These are phyloP conservation scores for Drosophila pseudoananassae DNA, from an alignment of 1,140 invertebrate genomes.

Conservation along the genomic window DNA sequence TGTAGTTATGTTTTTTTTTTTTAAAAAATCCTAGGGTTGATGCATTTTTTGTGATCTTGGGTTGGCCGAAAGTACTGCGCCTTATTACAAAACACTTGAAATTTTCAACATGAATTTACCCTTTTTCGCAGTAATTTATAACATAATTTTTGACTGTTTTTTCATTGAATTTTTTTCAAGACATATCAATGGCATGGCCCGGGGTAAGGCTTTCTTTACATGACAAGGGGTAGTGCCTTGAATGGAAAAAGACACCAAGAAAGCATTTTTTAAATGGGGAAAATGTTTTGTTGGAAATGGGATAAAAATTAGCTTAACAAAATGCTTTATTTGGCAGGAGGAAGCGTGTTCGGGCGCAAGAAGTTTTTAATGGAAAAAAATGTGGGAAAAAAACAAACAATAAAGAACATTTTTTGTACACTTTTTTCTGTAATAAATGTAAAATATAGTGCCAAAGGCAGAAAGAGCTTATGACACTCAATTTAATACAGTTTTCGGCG, in stretches of 20 bases:
- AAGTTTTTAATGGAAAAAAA: slow-evolving; percentile 36
- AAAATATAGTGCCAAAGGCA: slow-evolving; percentile 30
- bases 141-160: slow-evolving; percentile 80
- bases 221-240: slow-evolving; percentile 31
- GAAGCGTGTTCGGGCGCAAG: slow-evolving; percentile 73
- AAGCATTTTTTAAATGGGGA: slow-evolving; percentile 38
- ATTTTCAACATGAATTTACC: slow-evolving; percentile 80
- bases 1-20: slow-evolving; percentile 49
- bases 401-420: slow-evolving; percentile 26
- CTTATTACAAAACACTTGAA: slow-evolving; percentile 82
- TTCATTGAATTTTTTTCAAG: slow-evolving; percentile 38
- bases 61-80: slow-evolving; percentile 45
- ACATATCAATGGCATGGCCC: slow-evolving; percentile 66
- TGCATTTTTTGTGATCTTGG: slow-evolving; percentile 45
- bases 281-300: slow-evolving; percentile 75
- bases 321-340: slow-evolving; percentile 75
- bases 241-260: slow-evolving; percentile 37
- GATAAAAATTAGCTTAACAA: slow-evolving; percentile 82
- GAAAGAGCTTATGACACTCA: slow-evolving; percentile 78
- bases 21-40: slow-evolving; percentile 54
- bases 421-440: slow-evolving; percentile 49
- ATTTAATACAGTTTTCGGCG: slow-evolving; percentile 52
- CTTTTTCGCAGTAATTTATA: slow-evolving; percentile 78
- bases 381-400: slow-evolving; percentile 23
- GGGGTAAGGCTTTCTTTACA: slow-evolving; percentile 62